Conservation (phyloP, 2,797 vertebrate genomes). For the Gymnoscopelus microlampas region DNA sequence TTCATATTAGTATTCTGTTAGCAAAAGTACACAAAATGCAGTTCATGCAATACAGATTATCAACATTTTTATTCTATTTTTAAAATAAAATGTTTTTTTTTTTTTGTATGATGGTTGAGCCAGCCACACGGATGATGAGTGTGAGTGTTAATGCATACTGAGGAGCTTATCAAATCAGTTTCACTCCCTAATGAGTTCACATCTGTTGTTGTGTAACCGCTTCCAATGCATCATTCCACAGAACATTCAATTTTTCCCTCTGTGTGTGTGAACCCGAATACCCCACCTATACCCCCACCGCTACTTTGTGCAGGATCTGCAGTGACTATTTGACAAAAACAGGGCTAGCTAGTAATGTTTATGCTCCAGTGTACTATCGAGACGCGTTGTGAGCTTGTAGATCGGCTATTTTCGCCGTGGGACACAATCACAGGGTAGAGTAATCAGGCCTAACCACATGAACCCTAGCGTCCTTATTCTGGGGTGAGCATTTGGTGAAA, state of each 20-base stretch:
- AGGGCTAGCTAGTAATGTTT: no score
- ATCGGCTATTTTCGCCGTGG: no score
- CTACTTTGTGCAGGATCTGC: conserved; percentile 20
- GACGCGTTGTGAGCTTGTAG: no score
- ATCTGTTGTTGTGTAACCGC: conserved; percentile 69
- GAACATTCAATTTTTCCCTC: conserved; percentile 47
- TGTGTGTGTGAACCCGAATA: conserved; percentile 27
- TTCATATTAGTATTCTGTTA: neutral
- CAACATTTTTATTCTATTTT: conserved; percentile 6
- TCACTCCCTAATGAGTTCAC: conserved; percentile 71
- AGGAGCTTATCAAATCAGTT: conserved; percentile 61
- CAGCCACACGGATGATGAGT: conserved; percentile 28
- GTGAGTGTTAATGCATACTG: conserved; percentile 44
- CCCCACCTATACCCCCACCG: conserved; percentile 13
- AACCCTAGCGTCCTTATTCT: no score
- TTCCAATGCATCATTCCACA: conserved; percentile 41
- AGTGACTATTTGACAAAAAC: neutral
- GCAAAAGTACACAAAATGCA: neutral
- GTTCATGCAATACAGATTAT: conserved; percentile 15
- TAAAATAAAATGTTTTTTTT: conserved; percentile 29
- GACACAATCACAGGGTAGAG: no score
- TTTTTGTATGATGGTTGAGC: conserved; percentile 21
- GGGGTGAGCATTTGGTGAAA: no score
- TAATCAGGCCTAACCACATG: no score
- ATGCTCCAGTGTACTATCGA: no score